Percentiles rank a stretch among this genome's conserved stretches.
These are phyloP conservation scores for Plagiodera versicolora DNA, from an alignment of 2,888 invertebrate genomes.

Conservation along the genomic window DNA sequence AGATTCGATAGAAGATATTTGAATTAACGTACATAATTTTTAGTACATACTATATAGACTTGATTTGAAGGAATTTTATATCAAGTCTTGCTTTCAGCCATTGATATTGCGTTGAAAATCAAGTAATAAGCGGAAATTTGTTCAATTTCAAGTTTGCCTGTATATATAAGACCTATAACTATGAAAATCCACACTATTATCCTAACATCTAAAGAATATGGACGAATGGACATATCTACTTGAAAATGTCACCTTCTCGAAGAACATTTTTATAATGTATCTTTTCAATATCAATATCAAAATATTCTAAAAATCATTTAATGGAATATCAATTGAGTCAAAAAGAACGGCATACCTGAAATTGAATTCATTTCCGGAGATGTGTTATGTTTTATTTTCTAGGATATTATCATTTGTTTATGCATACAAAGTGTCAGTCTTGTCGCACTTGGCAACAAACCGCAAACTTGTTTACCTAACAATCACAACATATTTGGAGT, in stretches of 20 bases:
- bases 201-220: constrained; percentile 23
- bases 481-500: constrained; percentile 41
- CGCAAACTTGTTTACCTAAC: constrained; percentile 31
- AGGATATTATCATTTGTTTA: constrained; percentile 22
- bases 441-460: constrained; percentile 34
- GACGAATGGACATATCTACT: constrained; percentile 27
- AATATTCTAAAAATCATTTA: constrained; percentile 25
- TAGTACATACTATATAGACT: not conserved
- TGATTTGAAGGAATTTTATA: not conserved
- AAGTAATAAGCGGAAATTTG: not conserved
- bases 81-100: constrained; percentile 12
- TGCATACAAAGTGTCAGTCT: constrained; percentile 39
- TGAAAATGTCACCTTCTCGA: constrained; percentile 29
- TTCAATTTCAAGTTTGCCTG: constrained; percentile 16
- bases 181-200: constrained; percentile 13
- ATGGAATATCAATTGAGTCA: constrained; percentile 24
- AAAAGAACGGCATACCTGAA: constrained; percentile 18
- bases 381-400: constrained; percentile 7
- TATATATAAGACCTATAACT: constrained; percentile 17
- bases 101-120: constrained; percentile 8
- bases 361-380: not conserved
- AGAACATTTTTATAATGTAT: constrained; percentile 8
- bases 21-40: not conserved
- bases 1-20: not conserved
- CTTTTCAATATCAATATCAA: constrained; percentile 25